Percentiles rank a stretch among this genome's conserved stretches.
Conservation (phyloP, 2,113 vertebrate species). For the Vanacampus margaritifer region DNA sequence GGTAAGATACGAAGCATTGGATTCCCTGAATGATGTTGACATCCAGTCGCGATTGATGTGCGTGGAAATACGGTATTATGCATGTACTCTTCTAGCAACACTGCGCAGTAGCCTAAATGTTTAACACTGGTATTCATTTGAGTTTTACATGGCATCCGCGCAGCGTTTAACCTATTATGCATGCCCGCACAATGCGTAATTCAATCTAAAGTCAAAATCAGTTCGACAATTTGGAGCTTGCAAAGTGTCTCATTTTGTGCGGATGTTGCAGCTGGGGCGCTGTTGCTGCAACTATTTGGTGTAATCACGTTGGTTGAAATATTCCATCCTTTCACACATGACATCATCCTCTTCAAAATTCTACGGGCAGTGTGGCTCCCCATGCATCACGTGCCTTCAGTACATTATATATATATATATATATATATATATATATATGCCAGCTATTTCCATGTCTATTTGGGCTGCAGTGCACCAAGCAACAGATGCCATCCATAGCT, state of each 20-base stretch:
- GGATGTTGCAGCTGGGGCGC: background rate
- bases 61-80: background rate
- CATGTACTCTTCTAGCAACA: background rate
- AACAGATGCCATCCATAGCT: background rate
- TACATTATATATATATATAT: too few species aligned
- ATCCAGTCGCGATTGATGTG: background rate
- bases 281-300: background rate
- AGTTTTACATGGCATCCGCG: background rate
- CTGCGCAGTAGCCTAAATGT: background rate
- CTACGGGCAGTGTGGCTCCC: background rate
- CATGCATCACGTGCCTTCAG: too few species aligned
- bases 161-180: background rate
- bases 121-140: background rate
- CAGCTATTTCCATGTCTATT: background rate
- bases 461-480: conserved; percentile 1
- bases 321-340: background rate
- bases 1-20: conserved; percentile 57
- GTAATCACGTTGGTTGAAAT: background rate
- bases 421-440: too few species aligned
- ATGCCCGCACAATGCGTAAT: background rate
- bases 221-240: background rate
- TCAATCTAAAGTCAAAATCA: background rate
- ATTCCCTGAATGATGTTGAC: background rate
- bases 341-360: background rate
- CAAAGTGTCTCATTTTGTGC: background rate